Evolutionary conservation across 2,797 vertebrate species (phyloP), one percentile per base, ranked within the genome.

Genomic region (Pagetopsis macropterus): DNA sequence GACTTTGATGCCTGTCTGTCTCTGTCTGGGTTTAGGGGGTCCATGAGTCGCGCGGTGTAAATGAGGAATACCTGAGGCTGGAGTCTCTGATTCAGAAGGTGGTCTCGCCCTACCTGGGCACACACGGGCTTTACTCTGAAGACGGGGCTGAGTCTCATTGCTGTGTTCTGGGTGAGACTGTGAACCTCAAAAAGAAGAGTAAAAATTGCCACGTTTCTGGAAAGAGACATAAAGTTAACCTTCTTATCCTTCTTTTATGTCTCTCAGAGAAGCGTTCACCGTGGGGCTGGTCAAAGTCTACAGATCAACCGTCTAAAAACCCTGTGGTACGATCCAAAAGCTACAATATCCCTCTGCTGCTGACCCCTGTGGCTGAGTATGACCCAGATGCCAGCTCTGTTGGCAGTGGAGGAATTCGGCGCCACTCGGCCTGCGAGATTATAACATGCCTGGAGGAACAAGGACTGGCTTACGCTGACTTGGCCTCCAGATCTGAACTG

Each of bases 271-370:
- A 97, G 81, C 93, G 95, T 49, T 91, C 96, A 64, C 94, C 95
- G 58, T 95, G 96, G 66, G 95, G 95, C 54, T 95, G 94, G 88
- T 93, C 96, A 14, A 97, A 96, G 78, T 91, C 96, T 0, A 94
- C 93, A 1, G 97, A 99, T 21, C 83, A 95, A 65, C 87, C 92
- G 0, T 92, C 95, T 75, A 98, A 96, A 92, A 99, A 97, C 87
- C 97, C 97, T 0, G 98, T 99, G 82, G 97, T 98, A 76, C 95
- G 97, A 23, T 99, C 98, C 0, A 99, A 97, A 90, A 99, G 98
- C 90, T 99, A 99, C 94, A 99, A 99, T 81, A 98, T 98, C 5
- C 98, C 97, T 0, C 92, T 99, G 90, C 93, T 99, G 90, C 94
- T 99, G 89, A 99, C 97, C 0, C 98, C 98, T 0, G 98, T 99